Conservation (phyloP, 35 echinoderm and acorn worm species). For the Hemicentrotus pulcherrimus region DNA sequence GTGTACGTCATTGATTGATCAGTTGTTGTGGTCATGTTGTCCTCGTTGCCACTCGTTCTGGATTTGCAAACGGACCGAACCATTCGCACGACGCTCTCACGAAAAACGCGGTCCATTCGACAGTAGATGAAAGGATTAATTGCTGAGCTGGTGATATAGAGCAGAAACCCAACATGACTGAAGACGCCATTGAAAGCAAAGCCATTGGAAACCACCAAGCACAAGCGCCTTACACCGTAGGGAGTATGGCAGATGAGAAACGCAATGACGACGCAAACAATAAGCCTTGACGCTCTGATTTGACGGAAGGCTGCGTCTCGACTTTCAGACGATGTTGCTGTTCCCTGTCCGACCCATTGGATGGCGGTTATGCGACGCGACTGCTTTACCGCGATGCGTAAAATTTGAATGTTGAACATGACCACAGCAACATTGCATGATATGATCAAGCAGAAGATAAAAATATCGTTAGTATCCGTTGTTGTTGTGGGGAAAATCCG, state of each 20-base stretch:
- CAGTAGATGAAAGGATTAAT: slow-evolving; percentile 32
- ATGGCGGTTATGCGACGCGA: not conserved
- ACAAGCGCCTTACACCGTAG: not conserved
- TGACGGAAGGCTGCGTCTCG: not conserved
- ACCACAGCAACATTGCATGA: not conserved
- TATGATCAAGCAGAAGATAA: not conserved
- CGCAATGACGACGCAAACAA: not conserved
- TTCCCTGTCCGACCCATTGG: not conserved
- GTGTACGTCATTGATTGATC: not conserved
- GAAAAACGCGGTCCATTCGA: not conserved
- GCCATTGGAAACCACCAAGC: not conserved
- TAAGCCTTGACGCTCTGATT: not conserved
- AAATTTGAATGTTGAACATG: not conserved
- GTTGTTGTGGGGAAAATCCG: not conserved
- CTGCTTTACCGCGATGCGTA: not conserved
- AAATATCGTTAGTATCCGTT: not conserved
- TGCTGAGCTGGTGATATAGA: not conserved
- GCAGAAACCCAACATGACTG: not conserved
- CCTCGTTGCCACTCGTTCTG: not conserved
- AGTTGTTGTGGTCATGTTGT: not conserved
- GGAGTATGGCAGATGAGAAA: not conserved
- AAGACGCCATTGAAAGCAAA: not conserved
- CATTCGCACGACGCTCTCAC: not conserved
- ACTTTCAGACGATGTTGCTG: not conserved
- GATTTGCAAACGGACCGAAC: not conserved